Evolutionary conservation across 23 tunicate genomes (phyloP).

Genomic region (Styela clava): DNA sequence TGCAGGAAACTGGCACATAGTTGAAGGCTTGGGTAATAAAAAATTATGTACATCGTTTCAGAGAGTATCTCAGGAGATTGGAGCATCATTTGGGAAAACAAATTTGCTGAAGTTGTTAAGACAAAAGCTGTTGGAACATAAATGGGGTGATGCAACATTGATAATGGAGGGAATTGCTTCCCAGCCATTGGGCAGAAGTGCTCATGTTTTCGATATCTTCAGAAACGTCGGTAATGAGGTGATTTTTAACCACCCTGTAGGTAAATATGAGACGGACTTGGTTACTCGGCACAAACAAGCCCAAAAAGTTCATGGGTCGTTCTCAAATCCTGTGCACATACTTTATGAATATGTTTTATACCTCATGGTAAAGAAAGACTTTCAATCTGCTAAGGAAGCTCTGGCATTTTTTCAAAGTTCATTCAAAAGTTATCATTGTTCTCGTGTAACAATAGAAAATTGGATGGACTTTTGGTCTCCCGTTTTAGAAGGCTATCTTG

Average conservation of each 20-base stretch:
- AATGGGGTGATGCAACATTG: constrained; percentile 34
- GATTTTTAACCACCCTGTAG: constrained; percentile 10
- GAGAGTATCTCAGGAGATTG: neutral
- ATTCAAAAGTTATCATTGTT: neutral
- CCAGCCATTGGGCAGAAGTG: neutral
- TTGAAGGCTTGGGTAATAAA: no score
- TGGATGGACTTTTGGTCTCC: constrained; percentile 18
- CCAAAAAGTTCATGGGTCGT: neutral
- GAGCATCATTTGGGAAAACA: neutral
- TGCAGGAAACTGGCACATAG: no score
- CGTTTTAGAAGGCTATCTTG: constrained; percentile 24
- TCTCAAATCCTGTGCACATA: neutral
- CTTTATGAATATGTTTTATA: constrained; percentile 21
- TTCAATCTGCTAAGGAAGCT: constrained; percentile 12
- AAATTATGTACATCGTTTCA: no score
- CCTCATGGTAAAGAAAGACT: constrained; percentile 1
- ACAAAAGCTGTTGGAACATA: constrained; percentile 14
- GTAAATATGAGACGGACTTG: neutral
- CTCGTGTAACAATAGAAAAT: neutral
- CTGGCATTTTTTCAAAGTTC: neutral
- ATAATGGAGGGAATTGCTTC: constrained; percentile 19
- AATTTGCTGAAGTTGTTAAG: neutral
- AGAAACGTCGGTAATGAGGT: constrained; percentile 28
- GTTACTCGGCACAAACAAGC: constrained; percentile 4
- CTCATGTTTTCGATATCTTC: neutral